Conservation (phyloP, 2,797 vertebrate species). For the Morus bassanus region DNA sequence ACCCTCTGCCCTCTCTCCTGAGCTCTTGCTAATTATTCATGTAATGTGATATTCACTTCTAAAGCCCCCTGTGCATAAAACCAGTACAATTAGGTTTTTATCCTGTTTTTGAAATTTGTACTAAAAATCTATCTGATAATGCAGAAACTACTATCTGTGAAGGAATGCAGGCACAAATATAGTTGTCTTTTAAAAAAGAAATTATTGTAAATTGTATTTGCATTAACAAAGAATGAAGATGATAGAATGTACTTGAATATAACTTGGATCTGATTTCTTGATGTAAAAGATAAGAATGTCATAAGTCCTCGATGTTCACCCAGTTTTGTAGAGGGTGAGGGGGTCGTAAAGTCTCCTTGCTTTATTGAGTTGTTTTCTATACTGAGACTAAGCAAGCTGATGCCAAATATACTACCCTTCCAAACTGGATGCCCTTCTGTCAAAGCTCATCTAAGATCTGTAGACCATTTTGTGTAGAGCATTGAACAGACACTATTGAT, state of each 20-base stretch:
- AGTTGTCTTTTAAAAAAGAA: not conserved
- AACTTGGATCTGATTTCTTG: not conserved
- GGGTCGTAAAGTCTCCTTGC: not conserved
- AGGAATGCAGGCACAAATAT: not conserved
- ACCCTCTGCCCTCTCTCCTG: not conserved
- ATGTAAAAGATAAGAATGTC: not conserved
- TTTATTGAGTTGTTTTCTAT: not conserved
- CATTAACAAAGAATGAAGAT: not conserved
- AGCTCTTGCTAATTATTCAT: not conserved
- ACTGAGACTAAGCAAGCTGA: not conserved
- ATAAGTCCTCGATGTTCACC: not conserved
- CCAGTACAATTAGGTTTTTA: not conserved
- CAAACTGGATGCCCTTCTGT: not conserved
- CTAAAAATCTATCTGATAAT: not conserved
- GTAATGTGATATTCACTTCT: not conserved
- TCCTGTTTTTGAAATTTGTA: not conserved
- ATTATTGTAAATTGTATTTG: not conserved
- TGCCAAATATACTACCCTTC: not conserved
- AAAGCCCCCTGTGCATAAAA: not conserved
- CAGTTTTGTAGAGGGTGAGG: not conserved
- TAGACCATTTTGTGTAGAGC: not conserved
- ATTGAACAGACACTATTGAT: not conserved
- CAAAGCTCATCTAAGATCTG: not conserved
- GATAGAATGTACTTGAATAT: not conserved
- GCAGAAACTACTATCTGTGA: not conserved